A percentile compares a stretch with the other conserved stretches of the same genome.
These are phyloP conservation scores for Trachelus iudaicus DNA, from an alignment of 2,888 invertebrate genomes.

Conservation along the genomic window DNA sequence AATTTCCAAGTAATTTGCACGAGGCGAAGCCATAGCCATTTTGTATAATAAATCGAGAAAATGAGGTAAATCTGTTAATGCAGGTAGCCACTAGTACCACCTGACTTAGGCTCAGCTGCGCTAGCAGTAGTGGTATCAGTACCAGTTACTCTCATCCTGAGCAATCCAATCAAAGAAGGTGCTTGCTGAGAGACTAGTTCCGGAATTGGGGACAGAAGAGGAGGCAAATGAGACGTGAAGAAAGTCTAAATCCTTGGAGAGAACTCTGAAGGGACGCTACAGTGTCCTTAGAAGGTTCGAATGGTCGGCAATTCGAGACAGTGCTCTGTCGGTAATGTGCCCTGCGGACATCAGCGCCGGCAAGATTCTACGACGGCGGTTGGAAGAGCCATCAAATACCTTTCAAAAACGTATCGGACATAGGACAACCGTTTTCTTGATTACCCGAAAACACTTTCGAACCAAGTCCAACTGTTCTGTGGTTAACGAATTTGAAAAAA, in stretches of 20 bases:
- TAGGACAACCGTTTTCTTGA: neutral
- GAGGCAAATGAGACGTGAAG: constrained; percentile 39
- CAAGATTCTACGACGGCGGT: neutral
- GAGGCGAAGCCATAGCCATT: neutral
- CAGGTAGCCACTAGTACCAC: too few species aligned
- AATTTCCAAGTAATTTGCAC: neutral
- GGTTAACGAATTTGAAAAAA: neutral
- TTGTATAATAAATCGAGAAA: too few species aligned
- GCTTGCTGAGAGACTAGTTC: neutral
- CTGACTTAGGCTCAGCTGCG: neutral
- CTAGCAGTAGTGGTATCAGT: neutral
- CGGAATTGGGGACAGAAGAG: constrained; percentile 1
- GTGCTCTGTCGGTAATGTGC: constrained; percentile 6
- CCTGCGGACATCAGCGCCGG: neutral
- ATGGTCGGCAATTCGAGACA: constrained; percentile 19
- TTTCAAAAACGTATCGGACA: neutral
- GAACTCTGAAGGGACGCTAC: constrained; percentile 11
- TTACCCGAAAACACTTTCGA: neutral
- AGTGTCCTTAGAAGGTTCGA: neutral
- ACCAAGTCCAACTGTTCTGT: neutral
- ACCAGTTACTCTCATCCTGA: constrained; percentile 5
- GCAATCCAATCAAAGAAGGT: constrained; percentile 19
- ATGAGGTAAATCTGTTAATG: too few species aligned
- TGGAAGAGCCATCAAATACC: neutral
- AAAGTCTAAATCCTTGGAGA: constrained; percentile 34